Evolutionary conservation across 2,113 vertebrate species (phyloP), one percentile per base, ranked within the genome.

Genomic region (Spilogale gracilis): DNA sequence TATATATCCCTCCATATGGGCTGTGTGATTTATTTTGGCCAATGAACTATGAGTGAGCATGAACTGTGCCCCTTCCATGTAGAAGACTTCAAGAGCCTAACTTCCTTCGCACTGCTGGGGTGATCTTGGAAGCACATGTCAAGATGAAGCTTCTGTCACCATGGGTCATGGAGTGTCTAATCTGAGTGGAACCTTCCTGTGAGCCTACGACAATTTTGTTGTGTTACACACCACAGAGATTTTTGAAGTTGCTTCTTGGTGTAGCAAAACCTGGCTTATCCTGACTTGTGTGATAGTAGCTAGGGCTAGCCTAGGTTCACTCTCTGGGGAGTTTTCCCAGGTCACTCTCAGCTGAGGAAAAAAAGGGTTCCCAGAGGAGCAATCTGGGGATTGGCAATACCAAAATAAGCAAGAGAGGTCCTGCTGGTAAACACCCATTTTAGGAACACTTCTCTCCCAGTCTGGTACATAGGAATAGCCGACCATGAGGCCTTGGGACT

Each of bases 221-320:
- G 2, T 38, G 43, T 69, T 84, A 65, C 0, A 23, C 18, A 23
- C 18, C 63, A 69, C 5, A 56, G 65, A 58, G 58, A 83, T 61
- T 78, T 69, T 69, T 93, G 65, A 96, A 71, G n/a, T 14, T 45
- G 52, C 45, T 92, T 63, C 7, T 78, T 95, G n/a, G 17, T 92
- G 45, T 13, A 71, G 45, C 38, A 63, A 67, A 71, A 73, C 27
- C 2, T 71, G 43, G 1, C 52, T 52, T 89, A 54, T 58, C 5
- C 32, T 80, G 17, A 89, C 23, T 18, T 76, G 86, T 60, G 63
- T 0, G 13, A 16, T 32, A 54, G 30, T 58, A 38, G 91, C 27
- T 23, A 82, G 56, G 56, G 43, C 60, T 38, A 43, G 18, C 14
- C n/a, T 16, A 86, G 14, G 0, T 89, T 95, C n/a, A 43, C 32